Evolutionary conservation across 1,140 invertebrate genomes (phyloP).

Genomic region (Drosophila trapezifrons): DNA sequence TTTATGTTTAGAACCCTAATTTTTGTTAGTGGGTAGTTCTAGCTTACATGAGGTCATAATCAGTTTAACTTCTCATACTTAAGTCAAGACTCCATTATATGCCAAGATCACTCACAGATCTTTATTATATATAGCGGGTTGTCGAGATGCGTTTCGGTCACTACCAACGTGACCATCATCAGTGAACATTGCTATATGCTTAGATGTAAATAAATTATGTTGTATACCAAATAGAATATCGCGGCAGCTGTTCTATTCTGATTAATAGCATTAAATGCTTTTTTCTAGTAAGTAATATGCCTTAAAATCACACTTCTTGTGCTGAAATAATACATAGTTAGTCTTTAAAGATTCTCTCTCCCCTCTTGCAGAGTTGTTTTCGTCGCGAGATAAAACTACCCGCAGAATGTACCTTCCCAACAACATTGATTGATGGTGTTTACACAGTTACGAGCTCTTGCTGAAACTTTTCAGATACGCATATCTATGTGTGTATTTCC

Average conservation of each 20-base stretch:
- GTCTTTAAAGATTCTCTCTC: constrained; percentile 2
- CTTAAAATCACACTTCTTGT: background rate
- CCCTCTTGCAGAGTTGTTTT: background rate
- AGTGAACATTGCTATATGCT: too few relatives aligned
- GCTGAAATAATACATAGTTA: background rate
- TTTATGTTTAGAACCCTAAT: too few relatives aligned
- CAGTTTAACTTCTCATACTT: too few relatives aligned
- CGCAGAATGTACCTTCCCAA: constrained; percentile 22
- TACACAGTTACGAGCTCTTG: constrained; percentile 27
- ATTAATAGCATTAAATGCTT: background rate
- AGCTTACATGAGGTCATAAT: too few relatives aligned
- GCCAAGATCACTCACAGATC: too few relatives aligned
- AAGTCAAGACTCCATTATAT: too few relatives aligned
- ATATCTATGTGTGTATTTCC: constrained; percentile 50
- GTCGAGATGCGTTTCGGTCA: too few relatives aligned
- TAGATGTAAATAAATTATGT: too few relatives aligned
- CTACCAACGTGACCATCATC: too few relatives aligned
- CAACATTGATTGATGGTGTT: constrained; percentile 52
- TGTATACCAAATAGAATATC: too few relatives aligned
- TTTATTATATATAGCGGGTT: too few relatives aligned
- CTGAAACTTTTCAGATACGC: constrained; percentile 33
- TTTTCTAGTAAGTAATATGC: background rate
- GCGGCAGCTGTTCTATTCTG: background rate
- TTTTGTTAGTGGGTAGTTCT: too few relatives aligned
- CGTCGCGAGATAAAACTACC: constrained; percentile 38